These are phyloP conservation scores for Fregetta grallaria DNA, from an alignment of 2,113 vertebrate genomes.

Conservation along the genomic window DNA sequence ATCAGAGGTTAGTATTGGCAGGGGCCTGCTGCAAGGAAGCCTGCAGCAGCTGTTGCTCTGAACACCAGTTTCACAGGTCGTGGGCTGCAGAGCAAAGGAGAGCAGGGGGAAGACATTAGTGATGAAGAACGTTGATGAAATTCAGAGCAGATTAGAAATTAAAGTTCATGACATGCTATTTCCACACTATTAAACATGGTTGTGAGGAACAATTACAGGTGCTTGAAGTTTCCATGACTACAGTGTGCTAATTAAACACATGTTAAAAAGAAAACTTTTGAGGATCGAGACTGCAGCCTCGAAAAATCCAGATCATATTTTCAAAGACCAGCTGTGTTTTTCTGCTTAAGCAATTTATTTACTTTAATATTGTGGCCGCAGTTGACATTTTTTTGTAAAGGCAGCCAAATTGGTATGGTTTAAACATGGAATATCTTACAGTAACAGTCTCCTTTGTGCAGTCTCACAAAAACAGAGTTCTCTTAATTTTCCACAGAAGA, in stretches of 20 bases:
- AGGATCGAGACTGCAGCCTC: not conserved
- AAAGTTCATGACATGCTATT: conserved; percentile 40
- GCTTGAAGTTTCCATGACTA: conserved; percentile 42
- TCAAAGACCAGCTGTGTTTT: not conserved
- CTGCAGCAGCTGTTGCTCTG: not conserved
- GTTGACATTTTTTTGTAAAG: not conserved
- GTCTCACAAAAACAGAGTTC: not conserved
- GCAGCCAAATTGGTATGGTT: not conserved
- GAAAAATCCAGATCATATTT: not conserved
- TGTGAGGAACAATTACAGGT: conserved; percentile 20
- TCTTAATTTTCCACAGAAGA: not conserved
- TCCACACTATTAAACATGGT: conserved; percentile 34
- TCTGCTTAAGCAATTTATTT: not conserved
- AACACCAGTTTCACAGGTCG: not conserved
- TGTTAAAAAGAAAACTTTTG: conserved; percentile 24
- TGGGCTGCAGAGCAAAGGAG: not conserved
- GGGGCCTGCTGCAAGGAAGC: not conserved
- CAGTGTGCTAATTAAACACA: conserved; percentile 50
- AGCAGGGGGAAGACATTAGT: not conserved
- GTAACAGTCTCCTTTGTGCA: not conserved
- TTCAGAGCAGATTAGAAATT: conserved; percentile 13
- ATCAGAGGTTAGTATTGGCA: not conserved
- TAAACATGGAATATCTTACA: not conserved
- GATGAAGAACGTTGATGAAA: not conserved
- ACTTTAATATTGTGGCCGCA: not conserved